These are phyloP conservation scores for Anguilla obscura DNA, from an alignment of 2,797 vertebrate species.

Conservation along the genomic window DNA sequence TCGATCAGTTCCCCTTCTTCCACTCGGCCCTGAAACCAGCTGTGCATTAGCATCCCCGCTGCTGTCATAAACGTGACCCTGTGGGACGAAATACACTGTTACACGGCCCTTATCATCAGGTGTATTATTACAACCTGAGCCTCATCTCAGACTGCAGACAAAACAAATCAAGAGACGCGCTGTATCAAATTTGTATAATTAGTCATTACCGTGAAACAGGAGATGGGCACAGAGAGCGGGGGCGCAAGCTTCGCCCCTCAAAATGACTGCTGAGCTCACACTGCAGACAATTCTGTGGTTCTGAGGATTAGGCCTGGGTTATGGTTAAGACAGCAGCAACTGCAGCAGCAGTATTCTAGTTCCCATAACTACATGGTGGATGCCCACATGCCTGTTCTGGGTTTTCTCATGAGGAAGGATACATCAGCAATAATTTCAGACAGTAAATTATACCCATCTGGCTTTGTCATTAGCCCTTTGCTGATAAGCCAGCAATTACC, in stretches of 20 bases:
- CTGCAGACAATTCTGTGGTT: constrained; percentile 29
- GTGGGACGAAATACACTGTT: background rate
- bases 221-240: constrained; percentile 37
- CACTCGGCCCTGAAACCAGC: background rate
- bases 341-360: constrained; percentile 1
- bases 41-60: background rate
- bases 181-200: constrained; percentile 46
- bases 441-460: constrained; percentile 44
- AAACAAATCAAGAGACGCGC: constrained; percentile 32
- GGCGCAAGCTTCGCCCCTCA: constrained; percentile 19
- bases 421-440: constrained; percentile 27
- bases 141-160: constrained; percentile 37
- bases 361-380: background rate
- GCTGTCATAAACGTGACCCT: background rate
- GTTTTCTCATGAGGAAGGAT: constrained; percentile 23
- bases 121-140: constrained; percentile 36
- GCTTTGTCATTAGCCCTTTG: constrained; percentile 53
- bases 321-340: background rate
- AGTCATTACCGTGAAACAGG: constrained; percentile 53
- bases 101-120: constrained; percentile 15
- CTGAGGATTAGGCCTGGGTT: background rate
- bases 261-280: constrained; percentile 39
- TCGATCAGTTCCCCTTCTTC: background rate
- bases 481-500: constrained; percentile 63
- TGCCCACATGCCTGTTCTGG: background rate